phyloP scores from a whole-genome alignment of 2,113 vertebrate genomes.

The Callipepla californica region DNA sequence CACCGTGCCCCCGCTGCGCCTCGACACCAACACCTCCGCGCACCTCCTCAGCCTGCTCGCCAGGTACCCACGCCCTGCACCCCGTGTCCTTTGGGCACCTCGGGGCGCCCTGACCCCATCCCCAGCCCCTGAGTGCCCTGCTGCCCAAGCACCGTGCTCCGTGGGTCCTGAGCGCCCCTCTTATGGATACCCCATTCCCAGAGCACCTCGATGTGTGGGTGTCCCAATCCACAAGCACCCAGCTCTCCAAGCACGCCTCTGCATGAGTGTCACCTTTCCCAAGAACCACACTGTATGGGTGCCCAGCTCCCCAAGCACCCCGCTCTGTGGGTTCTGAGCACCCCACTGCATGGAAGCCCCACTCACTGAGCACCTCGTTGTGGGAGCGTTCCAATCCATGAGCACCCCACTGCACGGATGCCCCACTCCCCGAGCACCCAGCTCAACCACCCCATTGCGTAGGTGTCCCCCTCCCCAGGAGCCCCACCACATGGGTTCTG shows the following conservation, averaged over 20 bases:
- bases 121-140: background rate
- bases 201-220: background rate
- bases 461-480: too few species aligned
- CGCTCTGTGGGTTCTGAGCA: too few species aligned
- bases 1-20: conserved; percentile 92
- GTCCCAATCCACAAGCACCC: background rate
- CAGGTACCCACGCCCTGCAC: conserved; percentile 77
- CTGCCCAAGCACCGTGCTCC: background rate
- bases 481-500: too few species aligned
- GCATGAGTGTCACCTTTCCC: too few species aligned
- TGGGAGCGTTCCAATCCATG: too few species aligned
- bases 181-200: too few species aligned
- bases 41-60: conserved; percentile 96
- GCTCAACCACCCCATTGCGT: background rate
- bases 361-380: too few species aligned
- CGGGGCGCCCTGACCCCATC: background rate
- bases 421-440: background rate
- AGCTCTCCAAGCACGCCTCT: fast-evolving
- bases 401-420: background rate
- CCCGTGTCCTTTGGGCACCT: background rate
- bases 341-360: too few species aligned
- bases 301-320: too few species aligned
- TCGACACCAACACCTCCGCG: conserved; percentile 94
- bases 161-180: too few species aligned
- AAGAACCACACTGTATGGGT: too few species aligned